phyloP scores from a whole-genome alignment of 2,888 invertebrate genomes.

The Bimastos eiseni region DNA sequence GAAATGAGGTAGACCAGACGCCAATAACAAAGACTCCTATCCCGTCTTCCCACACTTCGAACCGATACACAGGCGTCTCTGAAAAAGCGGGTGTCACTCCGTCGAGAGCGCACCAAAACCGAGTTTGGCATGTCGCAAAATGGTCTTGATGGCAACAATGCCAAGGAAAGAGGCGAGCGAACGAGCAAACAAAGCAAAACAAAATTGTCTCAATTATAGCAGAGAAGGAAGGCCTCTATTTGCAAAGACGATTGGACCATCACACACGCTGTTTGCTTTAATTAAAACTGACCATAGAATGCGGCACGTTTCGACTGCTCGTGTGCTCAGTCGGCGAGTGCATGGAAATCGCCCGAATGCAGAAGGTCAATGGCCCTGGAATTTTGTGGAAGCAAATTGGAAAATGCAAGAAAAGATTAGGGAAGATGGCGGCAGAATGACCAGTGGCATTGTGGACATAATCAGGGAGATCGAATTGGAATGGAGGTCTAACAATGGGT shows the following conservation, averaged over 20 bases:
- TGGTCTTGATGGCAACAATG: slow-evolving; percentile 13
- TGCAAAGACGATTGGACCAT: slow-evolving; percentile 9
- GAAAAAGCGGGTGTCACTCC: slow-evolving; percentile 1
- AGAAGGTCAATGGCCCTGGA: neutral
- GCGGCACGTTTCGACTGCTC: neutral
- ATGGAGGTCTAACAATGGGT: neutral
- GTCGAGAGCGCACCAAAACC: neutral
- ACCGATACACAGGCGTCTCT: neutral
- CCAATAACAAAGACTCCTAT: slow-evolving; percentile 5
- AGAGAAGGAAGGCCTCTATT: neutral
- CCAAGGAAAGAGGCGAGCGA: slow-evolving; percentile 4
- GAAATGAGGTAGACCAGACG: neutral
- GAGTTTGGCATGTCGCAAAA: neutral
- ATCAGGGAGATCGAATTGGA: neutral
- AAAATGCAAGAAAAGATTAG: neutral
- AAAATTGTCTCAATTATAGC: neutral
- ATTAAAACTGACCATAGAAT: slow-evolving; percentile 21
- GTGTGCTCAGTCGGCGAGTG: neutral
- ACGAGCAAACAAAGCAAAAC: neutral
- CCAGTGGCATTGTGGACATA: neutral
- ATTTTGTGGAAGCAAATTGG: neutral
- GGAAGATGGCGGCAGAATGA: neutral
- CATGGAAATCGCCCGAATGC: neutral
- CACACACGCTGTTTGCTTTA: neutral
- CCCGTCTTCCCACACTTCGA: slow-evolving; percentile 6